Conservation (phyloP, 37 sponge, comb jelly and placozoan genomes). For the Beroe ovata region DNA sequence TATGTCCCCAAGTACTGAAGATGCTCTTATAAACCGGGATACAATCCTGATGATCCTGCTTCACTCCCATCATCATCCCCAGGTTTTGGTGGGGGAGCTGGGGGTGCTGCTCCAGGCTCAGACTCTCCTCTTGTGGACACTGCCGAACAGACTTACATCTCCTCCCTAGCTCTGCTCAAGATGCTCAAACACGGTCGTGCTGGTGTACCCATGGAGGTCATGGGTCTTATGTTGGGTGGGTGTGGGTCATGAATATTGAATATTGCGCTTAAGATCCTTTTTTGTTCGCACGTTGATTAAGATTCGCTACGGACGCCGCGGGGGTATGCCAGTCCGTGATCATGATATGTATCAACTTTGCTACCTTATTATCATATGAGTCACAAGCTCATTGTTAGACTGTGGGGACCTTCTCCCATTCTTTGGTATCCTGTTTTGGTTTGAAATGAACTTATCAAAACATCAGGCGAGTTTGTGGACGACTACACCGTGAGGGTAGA, state of each 20-base stretch:
- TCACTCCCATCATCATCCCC: background rate
- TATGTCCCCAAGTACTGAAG: too few relatives aligned
- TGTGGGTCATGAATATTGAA: too few relatives aligned
- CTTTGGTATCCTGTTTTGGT: too few relatives aligned
- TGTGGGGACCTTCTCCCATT: too few relatives aligned
- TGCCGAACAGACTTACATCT: constrained; percentile 97
- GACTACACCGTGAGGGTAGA: constrained; percentile 98
- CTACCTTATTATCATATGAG: too few relatives aligned
- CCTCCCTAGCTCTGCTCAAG: constrained; percentile 96
- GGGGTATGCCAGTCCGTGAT: too few relatives aligned
- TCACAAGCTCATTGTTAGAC: too few relatives aligned
- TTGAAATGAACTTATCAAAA: too few relatives aligned
- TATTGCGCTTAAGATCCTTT: too few relatives aligned
- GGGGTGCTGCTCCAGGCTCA: background rate
- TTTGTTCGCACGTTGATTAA: too few relatives aligned
- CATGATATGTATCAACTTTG: too few relatives aligned
- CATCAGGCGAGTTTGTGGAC: constrained; percentile 90
- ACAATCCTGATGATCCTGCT: background rate
- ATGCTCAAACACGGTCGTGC: constrained; percentile 84
- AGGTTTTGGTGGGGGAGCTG: constrained; percentile 30
- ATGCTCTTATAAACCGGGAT: background rate
- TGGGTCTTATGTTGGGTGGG: constrained; percentile 97
- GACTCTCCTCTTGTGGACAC: constrained; percentile 92
- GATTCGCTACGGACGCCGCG: too few relatives aligned
- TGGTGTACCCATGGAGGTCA: constrained; percentile 99